Evolutionary conservation across 30 jellyfish, hydroid and myxozoan genomes (phyloP), one percentile per base, ranked within the genome.

Genomic region (Hydractinia echinata): DNA sequence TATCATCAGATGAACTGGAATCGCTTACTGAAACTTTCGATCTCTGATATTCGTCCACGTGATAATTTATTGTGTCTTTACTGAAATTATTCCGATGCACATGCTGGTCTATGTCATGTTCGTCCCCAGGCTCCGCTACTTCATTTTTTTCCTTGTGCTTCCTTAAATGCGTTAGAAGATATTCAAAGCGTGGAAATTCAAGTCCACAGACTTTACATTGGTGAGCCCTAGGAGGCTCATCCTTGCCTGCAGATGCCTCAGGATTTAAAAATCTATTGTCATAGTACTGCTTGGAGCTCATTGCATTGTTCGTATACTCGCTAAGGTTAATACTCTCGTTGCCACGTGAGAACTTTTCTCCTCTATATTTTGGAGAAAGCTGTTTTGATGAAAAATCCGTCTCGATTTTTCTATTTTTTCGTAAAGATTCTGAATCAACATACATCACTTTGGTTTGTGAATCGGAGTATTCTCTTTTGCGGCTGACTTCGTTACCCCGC

Each of bases 161-260:
- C 5, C 87, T 56, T 21, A 80, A 48, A 80, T 80, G 87, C 7
- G 87, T 80, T 7, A 80, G 50, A 10, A 80, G 73, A 67, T 80
- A 80, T 64, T 80, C 87, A 58, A 61, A 80, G 19, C 87, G 20
- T 8, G 87, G 87, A 50, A 80, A 80, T 51, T 80, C 87, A 10
- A 61, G 61, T 21, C 87, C 87, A 61, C 87, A 80, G 6, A 80
- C 49, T 80, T 80, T 80, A 51, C 87, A 80, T 66, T 80, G 87
- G 73, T 80, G 87, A 10, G 61, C 67, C n/a, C 81, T 84, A 48
- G 67, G 53, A 39, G 67, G 82, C 16, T 62, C 70, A 10, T 80
- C 81, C 49, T 62, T 80, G 16, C 66, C 66, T 7, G 61, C 66
- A 16, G 18, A 54, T 18, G 55, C 85, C 4, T n/a, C 56, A 10